Percentiles rank a stretch among this genome's conserved stretches.
phyloP scores from a whole-genome alignment of 2,113 vertebrate species.

The Mola mola region DNA sequence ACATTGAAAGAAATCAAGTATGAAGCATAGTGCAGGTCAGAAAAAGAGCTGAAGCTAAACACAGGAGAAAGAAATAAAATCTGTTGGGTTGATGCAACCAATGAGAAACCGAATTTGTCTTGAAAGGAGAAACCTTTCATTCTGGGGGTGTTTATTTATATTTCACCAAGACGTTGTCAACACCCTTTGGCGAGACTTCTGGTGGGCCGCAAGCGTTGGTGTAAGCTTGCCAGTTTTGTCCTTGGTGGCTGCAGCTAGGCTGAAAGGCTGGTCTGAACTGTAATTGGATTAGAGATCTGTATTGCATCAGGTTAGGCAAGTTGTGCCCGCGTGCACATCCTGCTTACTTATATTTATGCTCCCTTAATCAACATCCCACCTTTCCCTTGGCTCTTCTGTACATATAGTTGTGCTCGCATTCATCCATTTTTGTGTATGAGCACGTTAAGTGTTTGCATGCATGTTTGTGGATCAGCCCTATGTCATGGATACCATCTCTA shows the following conservation, averaged over 20 bases:
- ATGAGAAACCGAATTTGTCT: constrained; percentile 17
- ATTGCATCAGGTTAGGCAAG: constrained; percentile 62
- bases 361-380: constrained; percentile 23
- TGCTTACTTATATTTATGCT: constrained; percentile 7
- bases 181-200: constrained; percentile 20
- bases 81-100: neutral
- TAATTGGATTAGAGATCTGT: constrained; percentile 78
- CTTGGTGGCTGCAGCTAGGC: constrained; percentile 66
- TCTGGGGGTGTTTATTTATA: neutral
- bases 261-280: constrained; percentile 58
- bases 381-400: constrained; percentile 5
- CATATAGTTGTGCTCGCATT: constrained; percentile 2
- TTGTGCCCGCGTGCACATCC: constrained; percentile 11
- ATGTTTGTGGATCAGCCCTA: constrained; percentile 5
- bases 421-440: neutral
- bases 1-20: constrained; percentile 27
- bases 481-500: constrained; percentile 12
- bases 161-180: constrained; percentile 18
- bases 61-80: neutral
- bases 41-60: neutral
- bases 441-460: constrained; percentile 1
- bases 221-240: constrained; percentile 60
- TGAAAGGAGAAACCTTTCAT: constrained; percentile 19
- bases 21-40: constrained; percentile 9
- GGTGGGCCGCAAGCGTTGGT: constrained; percentile 7